Base-by-base conservation (phyloP, 2,888 invertebrate species). In the Unio pictorum region DNA sequence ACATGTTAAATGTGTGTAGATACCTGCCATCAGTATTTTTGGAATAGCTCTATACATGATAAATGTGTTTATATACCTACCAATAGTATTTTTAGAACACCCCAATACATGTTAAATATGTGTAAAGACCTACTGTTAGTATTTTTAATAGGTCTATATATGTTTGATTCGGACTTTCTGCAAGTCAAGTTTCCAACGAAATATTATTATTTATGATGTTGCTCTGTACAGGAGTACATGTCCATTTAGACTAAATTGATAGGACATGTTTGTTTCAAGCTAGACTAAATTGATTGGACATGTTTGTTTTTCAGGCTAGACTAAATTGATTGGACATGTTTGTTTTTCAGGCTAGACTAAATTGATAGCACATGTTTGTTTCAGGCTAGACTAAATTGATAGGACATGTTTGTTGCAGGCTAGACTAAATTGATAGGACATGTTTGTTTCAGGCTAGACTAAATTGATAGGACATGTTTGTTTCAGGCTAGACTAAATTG, bases 191-290 rank as follows among this genome's bases (percentile, higher is more conserved):
- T 54, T 63, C n/a, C 18, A 63, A 17, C 5, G 45, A 63, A 20
- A 45, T 17, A 2, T 64, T 7, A n/a, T 30, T 20, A 26, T 26
- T 18, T 17, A 63, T 45, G 23, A 15, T 64, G 54, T 61, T 8
- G 17, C 4, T 64, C n/a, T 54, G n/a, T 18, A n/a, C n/a, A 54
- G 7, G 30, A 15, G 45, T 45, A 15, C 45, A 15, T 45, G 15
- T 45, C 8, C 3, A 11, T 61, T 61, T 26, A 54, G 26, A 26
- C 8, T 45, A 34, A 55, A 59, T 68, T 20, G 20, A 45, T 15
- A 45, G 45, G 18, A 26, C 18, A 30, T 55, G 23, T 66, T 56
- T 64, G 55, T 75, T 77, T 3, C 78, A 89, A 88, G 88, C 85
- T 26, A 54, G 26, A 26, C 8, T 45, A 34, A 55, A 59, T 68